Conservation (phyloP, 1,140 invertebrate genomes). For the Thereuonema tuberculata region DNA sequence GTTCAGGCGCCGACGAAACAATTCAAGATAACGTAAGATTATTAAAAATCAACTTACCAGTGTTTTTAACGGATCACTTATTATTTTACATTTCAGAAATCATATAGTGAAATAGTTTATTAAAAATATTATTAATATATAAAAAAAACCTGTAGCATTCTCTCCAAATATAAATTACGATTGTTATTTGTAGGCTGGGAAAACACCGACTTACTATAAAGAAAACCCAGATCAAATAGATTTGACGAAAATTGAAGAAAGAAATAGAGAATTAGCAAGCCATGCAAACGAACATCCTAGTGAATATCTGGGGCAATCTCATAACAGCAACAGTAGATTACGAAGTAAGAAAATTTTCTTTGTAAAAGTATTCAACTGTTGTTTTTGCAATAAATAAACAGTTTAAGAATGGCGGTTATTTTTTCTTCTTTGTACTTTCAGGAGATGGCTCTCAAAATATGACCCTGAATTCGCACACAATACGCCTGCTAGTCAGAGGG, state of each 20-base stretch:
- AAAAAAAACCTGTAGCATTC: no score
- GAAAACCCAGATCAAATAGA: background rate
- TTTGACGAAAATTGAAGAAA: background rate
- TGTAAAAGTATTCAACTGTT: no score
- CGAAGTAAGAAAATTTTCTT: no score
- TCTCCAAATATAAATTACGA: no score
- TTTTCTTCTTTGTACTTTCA: background rate
- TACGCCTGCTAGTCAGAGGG: slow-evolving; percentile 51
- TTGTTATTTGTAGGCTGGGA: slow-evolving; percentile 3
- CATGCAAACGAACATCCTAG: background rate
- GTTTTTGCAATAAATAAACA: no score
- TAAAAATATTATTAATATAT: no score
- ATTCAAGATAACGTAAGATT: slow-evolving; percentile 51
- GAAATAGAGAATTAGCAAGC: background rate
- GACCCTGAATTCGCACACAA: slow-evolving; percentile 7
- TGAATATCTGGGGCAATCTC: background rate
- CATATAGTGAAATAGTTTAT: no score
- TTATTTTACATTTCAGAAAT: background rate
- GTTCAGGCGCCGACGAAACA: slow-evolving; percentile 49
- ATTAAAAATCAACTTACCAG: no score
- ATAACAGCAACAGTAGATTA: no score
- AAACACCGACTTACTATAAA: background rate
- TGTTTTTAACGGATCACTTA: background rate
- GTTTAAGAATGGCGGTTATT: no score
- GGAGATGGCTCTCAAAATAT: background rate